A percentile compares a stretch with the other conserved stretches of the same genome.
phyloP scores from a whole-genome alignment of 2,113 vertebrate genomes.

The Urocolius indicus region DNA sequence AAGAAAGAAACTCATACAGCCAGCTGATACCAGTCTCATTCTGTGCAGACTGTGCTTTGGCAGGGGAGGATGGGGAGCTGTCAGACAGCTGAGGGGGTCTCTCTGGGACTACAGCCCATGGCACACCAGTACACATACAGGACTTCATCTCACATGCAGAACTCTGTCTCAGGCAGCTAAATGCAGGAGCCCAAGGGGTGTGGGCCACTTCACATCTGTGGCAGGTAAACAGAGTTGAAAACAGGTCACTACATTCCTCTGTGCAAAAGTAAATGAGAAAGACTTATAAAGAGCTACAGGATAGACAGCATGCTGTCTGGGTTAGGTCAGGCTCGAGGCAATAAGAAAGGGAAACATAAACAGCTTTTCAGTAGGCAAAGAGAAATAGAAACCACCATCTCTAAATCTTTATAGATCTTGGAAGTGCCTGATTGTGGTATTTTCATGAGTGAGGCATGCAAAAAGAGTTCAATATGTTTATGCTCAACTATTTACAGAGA shows the following conservation, averaged over 20 bases:
- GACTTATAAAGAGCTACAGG: background rate
- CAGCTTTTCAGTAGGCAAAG: background rate
- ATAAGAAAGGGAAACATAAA: background rate
- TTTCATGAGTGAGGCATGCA: background rate
- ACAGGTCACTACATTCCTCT: background rate
- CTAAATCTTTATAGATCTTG: background rate
- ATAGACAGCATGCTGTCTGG: background rate
- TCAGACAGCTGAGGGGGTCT: background rate
- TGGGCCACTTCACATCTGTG: background rate
- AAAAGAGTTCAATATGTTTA: background rate
- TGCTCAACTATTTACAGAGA: background rate
- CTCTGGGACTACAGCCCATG: fast-evolving
- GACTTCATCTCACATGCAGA: background rate
- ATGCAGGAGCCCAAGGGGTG: background rate
- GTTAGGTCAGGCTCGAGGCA: background rate
- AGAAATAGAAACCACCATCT: background rate
- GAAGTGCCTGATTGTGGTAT: background rate
- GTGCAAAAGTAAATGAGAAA: background rate
- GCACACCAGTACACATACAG: fast-evolving
- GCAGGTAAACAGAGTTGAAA: background rate
- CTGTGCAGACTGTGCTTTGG: background rate
- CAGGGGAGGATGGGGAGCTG: background rate
- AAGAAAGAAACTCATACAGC: background rate
- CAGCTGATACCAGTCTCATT: background rate
- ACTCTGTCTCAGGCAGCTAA: background rate